Evolutionary conservation across 2,888 invertebrate species (phyloP), one percentile per base, ranked within the genome.

Genomic region (Frankliniella fusca): DNA sequence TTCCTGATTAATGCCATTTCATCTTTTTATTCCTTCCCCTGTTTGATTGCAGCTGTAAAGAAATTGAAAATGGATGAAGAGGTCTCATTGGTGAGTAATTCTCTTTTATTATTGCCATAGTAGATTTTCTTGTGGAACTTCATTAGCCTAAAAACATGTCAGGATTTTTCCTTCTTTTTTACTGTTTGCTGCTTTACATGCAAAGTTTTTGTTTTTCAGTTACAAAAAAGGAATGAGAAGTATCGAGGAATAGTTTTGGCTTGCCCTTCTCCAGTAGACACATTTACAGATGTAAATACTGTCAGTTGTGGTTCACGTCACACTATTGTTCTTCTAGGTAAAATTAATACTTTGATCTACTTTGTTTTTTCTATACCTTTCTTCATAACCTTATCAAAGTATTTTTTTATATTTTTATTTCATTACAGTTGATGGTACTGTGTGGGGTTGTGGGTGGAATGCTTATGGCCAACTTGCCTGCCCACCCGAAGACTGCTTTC

Each of bases 401-500:
- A n/a, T 54, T 0, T 38, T 83, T 61, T 49, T 76, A 50, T 1
- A 81, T 80, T 50, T 48, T 83, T 83, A 76, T 81, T 82, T 54
- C 10, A 49, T 88, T 88, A 82, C 86, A 90, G 93, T 92, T 84
- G 91, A 93, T 86, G 91, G 92, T 23, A 88, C 90, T 61, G 86
- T 96, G 20, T 94, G 93, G 92, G 93, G 93, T 0, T 90, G 92
- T 86, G 97, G 97, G 20, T 94, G 93, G 90, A 96, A 96, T 88
- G 92, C 92, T 85, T 94, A 95, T 88, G 94, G 94, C 1, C 96
- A 97, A 86, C 87, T 97, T 12, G 70, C 70, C 27, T 76, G 70
- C 70, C 27, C 70, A 7, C 70, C 70, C 9, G 70, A 76, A 9
- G 27, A 10, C 23, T 76, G 27, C 70, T 10, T 8, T 27, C 23